These are phyloP conservation scores for Erannis defoliaria DNA, from an alignment of 2,888 invertebrate genomes.

Conservation along the genomic window DNA sequence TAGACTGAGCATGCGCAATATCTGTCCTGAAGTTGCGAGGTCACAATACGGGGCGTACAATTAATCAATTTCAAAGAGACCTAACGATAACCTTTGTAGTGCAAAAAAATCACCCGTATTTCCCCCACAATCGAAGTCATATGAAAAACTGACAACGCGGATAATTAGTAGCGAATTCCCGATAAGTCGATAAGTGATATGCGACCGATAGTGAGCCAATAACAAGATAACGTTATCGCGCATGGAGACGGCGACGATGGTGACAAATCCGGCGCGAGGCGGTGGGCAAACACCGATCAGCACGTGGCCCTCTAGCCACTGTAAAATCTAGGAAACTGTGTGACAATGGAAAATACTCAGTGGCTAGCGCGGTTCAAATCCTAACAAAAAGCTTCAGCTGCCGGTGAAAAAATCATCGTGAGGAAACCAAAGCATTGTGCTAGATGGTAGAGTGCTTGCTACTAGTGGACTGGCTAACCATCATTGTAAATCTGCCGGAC, in stretches of 20 bases:
- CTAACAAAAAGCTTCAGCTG: too few species aligned
- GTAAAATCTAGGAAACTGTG: background rate
- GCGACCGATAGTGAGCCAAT: background rate
- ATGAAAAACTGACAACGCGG: background rate
- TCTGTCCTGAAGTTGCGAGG: too few species aligned
- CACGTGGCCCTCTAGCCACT: background rate
- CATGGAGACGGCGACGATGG: background rate
- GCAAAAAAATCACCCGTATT: background rate
- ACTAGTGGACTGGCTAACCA: too few species aligned
- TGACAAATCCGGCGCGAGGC: background rate
- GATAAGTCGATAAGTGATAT: slow-evolving; percentile 4
- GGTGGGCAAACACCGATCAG: background rate
- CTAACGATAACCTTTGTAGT: background rate
- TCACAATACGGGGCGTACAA: too few species aligned
- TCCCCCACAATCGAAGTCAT: too few species aligned
- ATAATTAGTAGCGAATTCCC: slow-evolving; percentile 4
- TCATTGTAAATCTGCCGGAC: too few species aligned
- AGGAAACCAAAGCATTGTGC: too few species aligned
- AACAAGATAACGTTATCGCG: slow-evolving; percentile 2
- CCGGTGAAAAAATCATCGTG: too few species aligned
- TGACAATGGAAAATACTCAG: too few species aligned
- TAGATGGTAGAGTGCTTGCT: too few species aligned
- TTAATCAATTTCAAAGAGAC: background rate
- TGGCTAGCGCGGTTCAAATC: too few species aligned
- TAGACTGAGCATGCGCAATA: too few species aligned